phyloP scores from a whole-genome alignment of 2,888 invertebrate genomes.

The Oscheius myriophilus region DNA sequence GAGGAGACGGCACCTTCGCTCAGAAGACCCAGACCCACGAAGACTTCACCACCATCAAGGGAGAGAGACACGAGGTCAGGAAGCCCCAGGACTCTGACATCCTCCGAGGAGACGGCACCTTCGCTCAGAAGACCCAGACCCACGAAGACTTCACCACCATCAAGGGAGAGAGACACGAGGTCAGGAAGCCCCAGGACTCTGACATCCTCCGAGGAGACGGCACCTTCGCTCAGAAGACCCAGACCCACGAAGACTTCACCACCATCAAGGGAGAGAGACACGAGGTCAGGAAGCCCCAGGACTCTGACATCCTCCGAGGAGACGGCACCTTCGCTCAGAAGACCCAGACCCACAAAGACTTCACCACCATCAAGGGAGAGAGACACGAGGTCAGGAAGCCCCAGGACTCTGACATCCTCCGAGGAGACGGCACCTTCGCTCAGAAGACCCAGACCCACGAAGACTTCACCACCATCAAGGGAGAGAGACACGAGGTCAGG shows the following conservation, averaged over 20 bases:
- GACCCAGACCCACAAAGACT: constrained; percentile 6
- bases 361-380: neutral
- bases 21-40: constrained; percentile 7
- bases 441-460: too few species aligned
- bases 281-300: neutral
- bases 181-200: constrained; percentile 4
- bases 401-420: neutral
- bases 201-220: constrained; percentile 19
- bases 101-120: constrained; percentile 16
- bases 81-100: constrained; percentile 11
- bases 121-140: constrained; percentile 7
- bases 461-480: too few species aligned
- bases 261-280: neutral
- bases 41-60: constrained; percentile 1
- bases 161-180: constrained; percentile 6
- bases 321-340: neutral
- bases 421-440: too few species aligned
- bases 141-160: constrained; percentile 6
- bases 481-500: too few species aligned
- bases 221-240: constrained; percentile 4
- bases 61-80: constrained; percentile 7
- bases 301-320: neutral
- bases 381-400: too few species aligned
- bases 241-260: constrained; percentile 13
- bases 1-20: constrained; percentile 11